phyloP scores from a whole-genome alignment of 1,140 invertebrate genomes.

The Drosophila yakuba region DNA sequence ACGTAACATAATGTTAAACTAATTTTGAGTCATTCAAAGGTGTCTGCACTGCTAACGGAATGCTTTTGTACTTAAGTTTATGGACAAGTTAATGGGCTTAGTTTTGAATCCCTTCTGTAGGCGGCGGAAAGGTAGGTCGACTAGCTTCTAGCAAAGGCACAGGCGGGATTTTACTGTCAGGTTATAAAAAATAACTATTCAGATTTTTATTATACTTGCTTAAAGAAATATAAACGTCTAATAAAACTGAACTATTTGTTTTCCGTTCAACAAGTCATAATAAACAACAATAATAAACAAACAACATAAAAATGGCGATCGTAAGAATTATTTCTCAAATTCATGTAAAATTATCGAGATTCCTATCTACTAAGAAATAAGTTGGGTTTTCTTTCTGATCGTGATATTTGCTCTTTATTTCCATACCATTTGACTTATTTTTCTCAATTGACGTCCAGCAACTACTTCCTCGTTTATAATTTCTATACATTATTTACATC shows the following conservation, averaged over 20 bases:
- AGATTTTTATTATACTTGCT: not conserved
- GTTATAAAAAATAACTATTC: not conserved
- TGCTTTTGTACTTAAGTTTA: slow-evolving; percentile 35
- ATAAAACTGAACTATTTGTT: too few species aligned
- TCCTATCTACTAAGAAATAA: too few species aligned
- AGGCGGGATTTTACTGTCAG: not conserved
- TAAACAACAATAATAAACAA: too few species aligned
- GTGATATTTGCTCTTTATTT: not conserved
- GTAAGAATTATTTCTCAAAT: too few species aligned
- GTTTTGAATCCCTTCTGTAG: slow-evolving; percentile 10
- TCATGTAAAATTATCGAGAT: too few species aligned
- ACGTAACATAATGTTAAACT: slow-evolving; percentile 46
- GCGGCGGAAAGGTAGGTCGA: not conserved
- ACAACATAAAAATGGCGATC: too few species aligned
- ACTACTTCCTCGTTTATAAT: slow-evolving; percentile 22
- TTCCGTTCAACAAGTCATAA: too few species aligned
- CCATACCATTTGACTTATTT: not conserved
- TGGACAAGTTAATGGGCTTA: slow-evolving; percentile 22
- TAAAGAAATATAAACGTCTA: too few species aligned
- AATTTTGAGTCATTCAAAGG: slow-evolving; percentile 26
- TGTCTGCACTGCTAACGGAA: slow-evolving; percentile 13
- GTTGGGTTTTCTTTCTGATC: too few species aligned
- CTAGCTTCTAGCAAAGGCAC: not conserved
- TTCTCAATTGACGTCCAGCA: not conserved
- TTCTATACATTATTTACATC: slow-evolving; percentile 3